Percentiles rank a stretch among this genome's conserved stretches.
Conservation (phyloP, 2,797 vertebrate species). For the Pristis pectinata region DNA sequence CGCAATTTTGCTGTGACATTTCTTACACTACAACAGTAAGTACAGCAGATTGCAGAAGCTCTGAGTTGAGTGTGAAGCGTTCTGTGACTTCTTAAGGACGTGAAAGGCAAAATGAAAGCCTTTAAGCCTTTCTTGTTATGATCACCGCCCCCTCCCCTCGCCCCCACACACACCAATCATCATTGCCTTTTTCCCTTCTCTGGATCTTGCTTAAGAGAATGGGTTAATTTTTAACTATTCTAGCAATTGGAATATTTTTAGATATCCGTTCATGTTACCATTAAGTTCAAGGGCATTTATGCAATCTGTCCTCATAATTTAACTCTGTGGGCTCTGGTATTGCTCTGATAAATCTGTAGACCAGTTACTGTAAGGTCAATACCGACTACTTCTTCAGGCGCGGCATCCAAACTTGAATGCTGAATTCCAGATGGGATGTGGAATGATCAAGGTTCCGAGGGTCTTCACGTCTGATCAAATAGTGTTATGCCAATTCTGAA, state of each 20-base stretch:
- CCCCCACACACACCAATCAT: too few species aligned
- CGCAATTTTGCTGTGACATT: neutral
- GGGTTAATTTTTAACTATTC: too few species aligned
- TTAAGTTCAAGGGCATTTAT: neutral
- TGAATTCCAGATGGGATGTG: neutral
- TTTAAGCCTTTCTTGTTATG: neutral
- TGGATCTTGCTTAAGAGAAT: too few species aligned
- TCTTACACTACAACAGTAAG: neutral
- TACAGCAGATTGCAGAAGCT: neutral
- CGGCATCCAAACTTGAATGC: neutral
- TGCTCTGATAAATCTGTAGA: neutral
- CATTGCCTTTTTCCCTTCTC: neutral
- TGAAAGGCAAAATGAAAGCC: neutral
- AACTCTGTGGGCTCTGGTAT: neutral
- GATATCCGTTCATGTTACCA: too few species aligned
- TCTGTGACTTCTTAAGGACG: neutral
- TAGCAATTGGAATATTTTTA: too few species aligned
- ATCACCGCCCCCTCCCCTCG: neutral
- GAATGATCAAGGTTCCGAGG: neutral
- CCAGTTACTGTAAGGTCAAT: neutral
- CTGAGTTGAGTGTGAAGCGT: neutral
- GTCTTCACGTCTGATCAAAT: neutral
- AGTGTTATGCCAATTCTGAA: neutral
- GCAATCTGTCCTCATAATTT: neutral
- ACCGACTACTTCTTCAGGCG: neutral